Percentiles rank a stretch among this genome's conserved stretches.
Conservation (phyloP, 2,888 invertebrate genomes). For the Geotrupes spiniger region DNA sequence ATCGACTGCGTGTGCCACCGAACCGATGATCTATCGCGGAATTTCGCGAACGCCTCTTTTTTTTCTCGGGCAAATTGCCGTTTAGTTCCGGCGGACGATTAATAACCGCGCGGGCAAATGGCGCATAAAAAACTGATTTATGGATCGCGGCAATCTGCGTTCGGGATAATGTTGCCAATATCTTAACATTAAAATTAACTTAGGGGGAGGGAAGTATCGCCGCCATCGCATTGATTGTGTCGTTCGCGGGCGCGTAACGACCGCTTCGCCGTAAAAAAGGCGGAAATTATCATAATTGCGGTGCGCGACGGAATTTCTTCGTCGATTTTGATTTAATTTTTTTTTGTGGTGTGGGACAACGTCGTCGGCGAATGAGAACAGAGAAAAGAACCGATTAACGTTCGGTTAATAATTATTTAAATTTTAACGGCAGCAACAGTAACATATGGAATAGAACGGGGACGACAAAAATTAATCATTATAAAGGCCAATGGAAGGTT, state of each 20-base stretch:
- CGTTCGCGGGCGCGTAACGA: background rate
- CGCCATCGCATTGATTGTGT: background rate
- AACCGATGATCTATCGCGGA: slow-evolving; percentile 40
- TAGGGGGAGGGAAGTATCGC: background rate
- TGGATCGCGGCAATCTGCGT: slow-evolving; percentile 20
- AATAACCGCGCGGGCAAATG: slow-evolving; percentile 48
- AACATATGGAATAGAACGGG: no score
- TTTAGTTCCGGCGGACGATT: slow-evolving; percentile 47
- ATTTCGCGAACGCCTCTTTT: slow-evolving; percentile 33
- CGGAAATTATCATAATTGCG: no score
- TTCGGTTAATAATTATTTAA: no score
- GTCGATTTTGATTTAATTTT: no score
- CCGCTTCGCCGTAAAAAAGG: background rate
- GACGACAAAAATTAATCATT: no score
- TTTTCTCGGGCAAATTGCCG: slow-evolving; percentile 44
- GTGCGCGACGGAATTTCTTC: no score
- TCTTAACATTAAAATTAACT: slow-evolving; percentile 8
- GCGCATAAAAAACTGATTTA: slow-evolving; percentile 51
- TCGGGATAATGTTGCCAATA: slow-evolving; percentile 7
- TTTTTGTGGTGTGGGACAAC: no score
- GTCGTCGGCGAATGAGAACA: no score
- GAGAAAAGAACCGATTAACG: no score
- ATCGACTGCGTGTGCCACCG: slow-evolving; percentile 30
- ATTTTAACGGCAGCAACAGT: no score
- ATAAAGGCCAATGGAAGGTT: no score